These are phyloP conservation scores for Mesorhabditis sp. DNA, from an alignment of 2,888 invertebrate genomes.

Conservation along the genomic window DNA sequence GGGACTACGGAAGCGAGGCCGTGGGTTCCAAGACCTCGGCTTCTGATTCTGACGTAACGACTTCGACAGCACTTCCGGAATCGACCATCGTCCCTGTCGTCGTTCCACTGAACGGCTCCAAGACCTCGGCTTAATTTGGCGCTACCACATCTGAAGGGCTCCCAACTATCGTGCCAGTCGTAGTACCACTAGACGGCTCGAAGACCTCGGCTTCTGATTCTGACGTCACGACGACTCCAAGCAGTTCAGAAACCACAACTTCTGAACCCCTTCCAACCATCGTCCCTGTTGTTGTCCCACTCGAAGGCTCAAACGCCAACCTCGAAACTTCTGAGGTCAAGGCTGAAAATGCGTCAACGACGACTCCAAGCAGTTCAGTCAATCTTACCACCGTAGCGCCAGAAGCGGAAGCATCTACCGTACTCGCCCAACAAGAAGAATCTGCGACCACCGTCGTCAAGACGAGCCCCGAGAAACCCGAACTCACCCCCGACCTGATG, in stretches of 20 bases:
- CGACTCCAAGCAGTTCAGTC: no score
- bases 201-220: constrained; percentile 11
- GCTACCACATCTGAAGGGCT: no score
- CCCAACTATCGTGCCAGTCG: constrained; percentile 8
- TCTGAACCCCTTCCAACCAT: constrained; percentile 12
- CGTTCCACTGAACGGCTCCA: no score
- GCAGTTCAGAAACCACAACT: constrained; percentile 8
- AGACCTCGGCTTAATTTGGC: neutral
- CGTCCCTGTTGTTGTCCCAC: neutral
- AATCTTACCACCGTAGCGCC: no score
- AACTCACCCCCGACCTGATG: no score
- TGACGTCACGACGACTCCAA: neutral
- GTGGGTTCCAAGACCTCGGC: constrained; percentile 7
- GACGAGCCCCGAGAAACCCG: no score
- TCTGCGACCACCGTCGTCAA: no score
- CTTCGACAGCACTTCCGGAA: neutral
- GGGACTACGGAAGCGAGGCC: no score
- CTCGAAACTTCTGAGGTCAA: neutral
- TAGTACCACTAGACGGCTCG: neutral
- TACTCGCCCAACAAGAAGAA: no score
- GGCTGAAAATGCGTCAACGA: neutral
- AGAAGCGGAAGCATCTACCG: no score
- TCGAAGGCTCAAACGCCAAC: constrained; percentile 4
- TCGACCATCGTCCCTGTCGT: no score
- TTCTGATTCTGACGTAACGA: neutral